Base-by-base conservation (phyloP, 1,140 invertebrate genomes). In the Trichomalopsis sarcophagae region DNA sequence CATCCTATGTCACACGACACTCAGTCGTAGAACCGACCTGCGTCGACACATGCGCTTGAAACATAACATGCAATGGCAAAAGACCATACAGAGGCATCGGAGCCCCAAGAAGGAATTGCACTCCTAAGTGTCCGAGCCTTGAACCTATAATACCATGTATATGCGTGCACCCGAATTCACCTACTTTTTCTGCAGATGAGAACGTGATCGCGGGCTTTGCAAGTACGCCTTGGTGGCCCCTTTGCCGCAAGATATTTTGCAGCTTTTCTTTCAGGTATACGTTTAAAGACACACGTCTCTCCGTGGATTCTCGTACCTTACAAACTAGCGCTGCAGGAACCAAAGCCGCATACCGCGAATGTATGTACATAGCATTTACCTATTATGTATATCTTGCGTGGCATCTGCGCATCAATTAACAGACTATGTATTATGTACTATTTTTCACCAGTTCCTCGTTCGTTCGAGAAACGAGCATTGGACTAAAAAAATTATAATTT, bases 1-100 rank as follows among this genome's bases (percentile, higher is more conserved):
- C 91, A 91, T 93, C 87, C 90, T 94, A 87, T 94, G 93, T 90
- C 90, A 93, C 89, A 94, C 93, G 89, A 93, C 92, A 89, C 93
- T 94, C 90, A 94, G 93, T 92, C 92, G 93, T 91, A 93, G 92
- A 92, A 93, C 92, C 89, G 93, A 93, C 89, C 90, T 93, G 89
- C 91, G 93, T 88, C 92, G 93, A 89, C 93, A 93, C 89, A 93
- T 93, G 93, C 91, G 92, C 86, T 89, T 93, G 89, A 93, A 93
- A 91, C 93, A 93, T 91, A 93, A 93, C 89, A 92, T 93, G 92
- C 92, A 92, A 90, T 93, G 91, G 92, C 92, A 92, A 92, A 93
- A 93, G 88, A 92, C 90, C 85, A 92, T 93, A 88, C 91, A 92
- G 87, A 92, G 90, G 89, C 92, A 91, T 89, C 91, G 92, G 86